These are phyloP conservation scores for Caenorhabditis tropicalis DNA, from an alignment of 1,140 invertebrate species.

Conservation along the genomic window DNA sequence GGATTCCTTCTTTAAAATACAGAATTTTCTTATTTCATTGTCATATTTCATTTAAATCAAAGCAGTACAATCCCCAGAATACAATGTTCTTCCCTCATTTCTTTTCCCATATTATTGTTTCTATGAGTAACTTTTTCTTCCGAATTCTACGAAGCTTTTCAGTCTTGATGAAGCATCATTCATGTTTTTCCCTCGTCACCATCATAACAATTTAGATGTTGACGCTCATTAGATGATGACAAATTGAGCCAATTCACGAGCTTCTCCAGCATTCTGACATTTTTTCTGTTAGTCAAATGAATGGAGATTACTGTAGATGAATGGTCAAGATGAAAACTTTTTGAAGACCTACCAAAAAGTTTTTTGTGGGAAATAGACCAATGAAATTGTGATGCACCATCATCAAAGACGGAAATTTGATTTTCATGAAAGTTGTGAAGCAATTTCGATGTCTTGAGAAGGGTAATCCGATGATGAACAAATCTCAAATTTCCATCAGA, in stretches of 20 bases:
- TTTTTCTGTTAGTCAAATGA: slow-evolving; percentile 14
- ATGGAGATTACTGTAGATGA: neutral
- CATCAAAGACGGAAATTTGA: slow-evolving; percentile 17
- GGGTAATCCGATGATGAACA: slow-evolving; percentile 4
- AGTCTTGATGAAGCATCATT: neutral
- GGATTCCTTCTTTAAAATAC: too few species aligned
- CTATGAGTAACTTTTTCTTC: neutral
- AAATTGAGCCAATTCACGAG: slow-evolving; percentile 38
- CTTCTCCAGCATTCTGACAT: neutral
- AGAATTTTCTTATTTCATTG: neutral
- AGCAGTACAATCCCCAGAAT: neutral
- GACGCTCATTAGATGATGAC: slow-evolving; percentile 18
- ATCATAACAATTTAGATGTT: slow-evolving; percentile 20
- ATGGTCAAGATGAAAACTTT: neutral
- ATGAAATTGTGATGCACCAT: neutral
- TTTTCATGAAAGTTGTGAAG: neutral
- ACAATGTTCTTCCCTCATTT: neutral
- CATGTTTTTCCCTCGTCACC: neutral
- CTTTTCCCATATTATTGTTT: neutral
- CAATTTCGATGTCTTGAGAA: slow-evolving; percentile 18
- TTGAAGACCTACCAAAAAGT: neutral
- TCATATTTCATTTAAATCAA: neutral
- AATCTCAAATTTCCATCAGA: slow-evolving; percentile 16
- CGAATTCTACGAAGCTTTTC: neutral
- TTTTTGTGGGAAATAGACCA: neutral